A percentile compares a stretch with the other conserved stretches of the same genome.
phyloP scores from a whole-genome alignment of 2,888 invertebrate genomes.

The Polydrusus cervinus region DNA sequence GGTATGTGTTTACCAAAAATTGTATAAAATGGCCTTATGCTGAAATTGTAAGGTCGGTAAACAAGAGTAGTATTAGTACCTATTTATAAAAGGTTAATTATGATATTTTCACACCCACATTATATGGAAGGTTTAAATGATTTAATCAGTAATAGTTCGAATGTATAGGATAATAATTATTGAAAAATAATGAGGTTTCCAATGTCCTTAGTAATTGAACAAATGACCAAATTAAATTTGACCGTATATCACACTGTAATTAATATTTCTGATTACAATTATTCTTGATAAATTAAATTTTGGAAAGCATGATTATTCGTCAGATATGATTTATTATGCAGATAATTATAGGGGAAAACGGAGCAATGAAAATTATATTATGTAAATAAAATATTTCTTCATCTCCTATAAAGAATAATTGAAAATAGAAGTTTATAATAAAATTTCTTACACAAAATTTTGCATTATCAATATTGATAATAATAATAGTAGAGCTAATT shows the following conservation, averaged over 20 bases:
- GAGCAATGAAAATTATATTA: too few relatives aligned
- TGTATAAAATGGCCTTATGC: too few relatives aligned
- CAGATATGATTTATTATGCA: conserved; percentile 60
- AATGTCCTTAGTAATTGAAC: conserved; percentile 21
- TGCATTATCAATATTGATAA: too few relatives aligned
- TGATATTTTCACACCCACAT: background rate
- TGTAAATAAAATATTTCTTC: too few relatives aligned
- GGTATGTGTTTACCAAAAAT: too few relatives aligned
- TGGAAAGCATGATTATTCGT: conserved; percentile 51
- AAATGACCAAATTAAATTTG: conserved; percentile 38
- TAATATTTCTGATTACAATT: conserved; percentile 52
- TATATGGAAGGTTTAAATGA: background rate
- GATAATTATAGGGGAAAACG: conserved; percentile 52
- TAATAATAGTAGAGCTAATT: too few relatives aligned
- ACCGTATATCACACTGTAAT: conserved; percentile 41
- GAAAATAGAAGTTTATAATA: too few relatives aligned
- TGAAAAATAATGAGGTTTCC: conserved; percentile 18
- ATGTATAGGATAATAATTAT: background rate
- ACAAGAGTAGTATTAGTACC: too few relatives aligned
- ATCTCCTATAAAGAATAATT: too few relatives aligned
- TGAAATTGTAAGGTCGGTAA: too few relatives aligned
- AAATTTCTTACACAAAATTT: too few relatives aligned
- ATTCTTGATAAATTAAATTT: conserved; percentile 55
- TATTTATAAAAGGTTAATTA: background rate
- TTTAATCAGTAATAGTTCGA: background rate